Evolutionary conservation across 2,888 invertebrate genomes (phyloP).

Genomic region (Pristionchus arcanus): DNA sequence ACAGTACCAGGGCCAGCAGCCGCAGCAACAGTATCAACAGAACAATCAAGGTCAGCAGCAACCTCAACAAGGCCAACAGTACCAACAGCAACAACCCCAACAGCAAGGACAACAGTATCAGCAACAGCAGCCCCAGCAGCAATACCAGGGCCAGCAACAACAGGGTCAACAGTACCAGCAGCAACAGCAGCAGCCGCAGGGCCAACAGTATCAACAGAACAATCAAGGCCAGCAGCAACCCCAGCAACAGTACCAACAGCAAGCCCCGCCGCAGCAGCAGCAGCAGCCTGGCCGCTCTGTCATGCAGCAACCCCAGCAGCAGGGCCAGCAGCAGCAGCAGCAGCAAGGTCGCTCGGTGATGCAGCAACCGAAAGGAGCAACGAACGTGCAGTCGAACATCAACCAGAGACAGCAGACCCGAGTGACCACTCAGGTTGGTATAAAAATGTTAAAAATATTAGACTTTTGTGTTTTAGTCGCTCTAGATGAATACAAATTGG

Average conservation of each 20-base stretch:
- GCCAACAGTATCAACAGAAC: not conserved
- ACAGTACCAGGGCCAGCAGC: not conserved
- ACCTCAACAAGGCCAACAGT: too few relatives aligned
- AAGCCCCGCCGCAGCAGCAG: not conserved
- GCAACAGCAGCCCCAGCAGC: too few relatives aligned
- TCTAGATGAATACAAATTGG: too few relatives aligned
- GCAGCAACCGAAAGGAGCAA: not conserved
- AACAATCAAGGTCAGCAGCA: not conserved
- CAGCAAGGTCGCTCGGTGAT: not conserved
- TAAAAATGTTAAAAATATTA: too few relatives aligned
- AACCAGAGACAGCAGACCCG: conserved; percentile 36
- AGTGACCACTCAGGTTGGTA: not conserved
- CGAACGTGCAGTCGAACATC: not conserved
- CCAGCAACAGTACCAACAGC: not conserved
- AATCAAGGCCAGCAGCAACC: not conserved
- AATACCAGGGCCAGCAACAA: too few relatives aligned
- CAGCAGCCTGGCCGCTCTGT: not conserved
- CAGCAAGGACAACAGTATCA: too few relatives aligned
- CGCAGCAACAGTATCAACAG: not conserved
- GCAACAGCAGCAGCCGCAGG: not conserved
- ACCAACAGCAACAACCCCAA: too few relatives aligned
- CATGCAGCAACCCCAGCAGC: not conserved
- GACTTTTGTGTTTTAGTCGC: too few relatives aligned
- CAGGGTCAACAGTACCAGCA: not conserved
- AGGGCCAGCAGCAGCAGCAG: not conserved